Percentiles rank a stretch among this genome's conserved stretches.
These are phyloP conservation scores for Pemphredon lugubris DNA, from an alignment of 2,888 invertebrate genomes.

Conservation along the genomic window DNA sequence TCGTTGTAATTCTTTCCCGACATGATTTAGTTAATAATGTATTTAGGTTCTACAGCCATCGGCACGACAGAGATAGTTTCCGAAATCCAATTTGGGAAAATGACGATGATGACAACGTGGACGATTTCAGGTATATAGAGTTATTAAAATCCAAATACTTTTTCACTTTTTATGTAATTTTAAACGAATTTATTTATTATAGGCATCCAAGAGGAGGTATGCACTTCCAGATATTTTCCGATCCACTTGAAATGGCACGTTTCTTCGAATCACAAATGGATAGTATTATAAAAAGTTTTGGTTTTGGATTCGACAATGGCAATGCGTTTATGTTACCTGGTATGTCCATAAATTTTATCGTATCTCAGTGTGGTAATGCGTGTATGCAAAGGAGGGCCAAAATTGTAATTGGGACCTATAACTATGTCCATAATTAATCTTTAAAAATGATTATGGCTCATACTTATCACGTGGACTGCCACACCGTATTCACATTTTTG, in stretches of 20 bases:
- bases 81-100: conserved; percentile 78
- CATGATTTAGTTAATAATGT: too few species aligned
- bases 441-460: too few species aligned
- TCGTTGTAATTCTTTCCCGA: too few species aligned
- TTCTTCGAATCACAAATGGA: conserved; percentile 85
- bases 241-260: conserved; percentile 84
- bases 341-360: too few species aligned
- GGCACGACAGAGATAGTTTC: conserved; percentile 67
- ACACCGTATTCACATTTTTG: too few species aligned
- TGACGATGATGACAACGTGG: conserved; percentile 75
- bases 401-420: too few species aligned
- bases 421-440: too few species aligned
- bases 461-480: too few species aligned
- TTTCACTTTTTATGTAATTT: background rate
- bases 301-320: conserved; percentile 63
- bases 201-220: conserved; percentile 30
- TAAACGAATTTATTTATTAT: too few species aligned
- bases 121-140: conserved; percentile 69
- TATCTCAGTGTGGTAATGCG: too few species aligned
- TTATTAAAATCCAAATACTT: conserved; percentile 1
- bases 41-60: conserved; percentile 61
- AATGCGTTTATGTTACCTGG: conserved; percentile 2
- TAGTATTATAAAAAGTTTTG: conserved; percentile 82
- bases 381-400: background rate
- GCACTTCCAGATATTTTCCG: conserved; percentile 83